A percentile compares a stretch with the other conserved stretches of the same genome.
phyloP scores from a whole-genome alignment of 2,113 vertebrate genomes.

The Dipodomys ordii region DNA sequence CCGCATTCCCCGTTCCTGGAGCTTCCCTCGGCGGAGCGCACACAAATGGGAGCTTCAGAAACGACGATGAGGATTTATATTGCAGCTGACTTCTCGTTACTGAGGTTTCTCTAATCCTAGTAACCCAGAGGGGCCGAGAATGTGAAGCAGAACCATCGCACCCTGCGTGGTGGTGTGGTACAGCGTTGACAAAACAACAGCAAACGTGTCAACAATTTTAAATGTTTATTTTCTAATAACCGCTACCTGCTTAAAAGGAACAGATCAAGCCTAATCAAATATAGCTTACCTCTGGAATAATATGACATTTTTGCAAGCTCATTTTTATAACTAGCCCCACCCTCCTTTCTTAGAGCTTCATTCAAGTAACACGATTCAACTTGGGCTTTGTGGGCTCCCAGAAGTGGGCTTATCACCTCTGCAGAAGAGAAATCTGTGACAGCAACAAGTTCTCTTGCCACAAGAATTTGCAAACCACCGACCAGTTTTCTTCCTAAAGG shows the following conservation, averaged over 20 bases:
- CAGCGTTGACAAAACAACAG: background rate
- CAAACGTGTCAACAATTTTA: background rate
- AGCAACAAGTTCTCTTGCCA: no score
- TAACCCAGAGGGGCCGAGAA: background rate
- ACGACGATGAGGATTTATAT: background rate
- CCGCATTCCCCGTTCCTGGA: rapidly evolving
- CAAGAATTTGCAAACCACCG: background rate
- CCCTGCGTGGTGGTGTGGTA: rapidly evolving
- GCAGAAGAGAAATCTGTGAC: background rate
- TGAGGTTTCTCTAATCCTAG: background rate
- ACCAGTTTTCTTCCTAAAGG: background rate
- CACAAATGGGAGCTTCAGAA: background rate
- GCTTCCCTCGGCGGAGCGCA: background rate
- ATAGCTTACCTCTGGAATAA: background rate
- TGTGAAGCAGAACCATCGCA: background rate
- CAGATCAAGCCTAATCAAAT: background rate
- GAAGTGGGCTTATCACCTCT: no score
- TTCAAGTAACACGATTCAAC: background rate
- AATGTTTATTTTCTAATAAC: background rate
- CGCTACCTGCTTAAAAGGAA: background rate
- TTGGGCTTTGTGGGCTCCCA: no score
- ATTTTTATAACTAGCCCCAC: background rate
- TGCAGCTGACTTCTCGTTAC: background rate
- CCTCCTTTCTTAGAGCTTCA: background rate
- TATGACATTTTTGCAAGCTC: background rate